Percentiles rank a stretch among this genome's conserved stretches.
phyloP scores from a whole-genome alignment of 2,113 vertebrate species.

The Apistogramma diplotaenia region DNA sequence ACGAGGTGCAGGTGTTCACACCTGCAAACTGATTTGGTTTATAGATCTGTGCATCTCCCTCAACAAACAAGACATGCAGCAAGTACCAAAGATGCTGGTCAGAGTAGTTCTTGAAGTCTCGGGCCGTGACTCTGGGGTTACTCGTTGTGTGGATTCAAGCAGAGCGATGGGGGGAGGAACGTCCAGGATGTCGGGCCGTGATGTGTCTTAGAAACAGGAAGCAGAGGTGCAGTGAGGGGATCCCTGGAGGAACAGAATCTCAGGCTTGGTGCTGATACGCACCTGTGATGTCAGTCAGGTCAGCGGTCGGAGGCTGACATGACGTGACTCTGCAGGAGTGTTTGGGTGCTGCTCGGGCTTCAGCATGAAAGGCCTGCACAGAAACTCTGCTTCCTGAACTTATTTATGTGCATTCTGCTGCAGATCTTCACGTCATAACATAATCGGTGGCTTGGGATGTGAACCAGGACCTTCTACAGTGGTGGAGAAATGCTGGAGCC shows the following conservation, averaged over 20 bases:
- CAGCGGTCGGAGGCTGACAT: fast-evolving
- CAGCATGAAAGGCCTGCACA: not conserved
- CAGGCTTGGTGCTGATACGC: not conserved
- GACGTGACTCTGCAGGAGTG: not conserved
- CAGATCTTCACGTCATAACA: fast-evolving
- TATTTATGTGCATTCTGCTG: not conserved
- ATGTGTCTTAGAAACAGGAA: not conserved
- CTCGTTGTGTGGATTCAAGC: not conserved
- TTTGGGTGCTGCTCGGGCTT: too few species aligned
- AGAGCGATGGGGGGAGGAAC: fast-evolving
- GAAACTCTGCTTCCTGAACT: too few species aligned
- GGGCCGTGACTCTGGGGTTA: not conserved
- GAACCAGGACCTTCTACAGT: not conserved
- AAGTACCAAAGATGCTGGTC: not conserved
- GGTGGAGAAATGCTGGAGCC: too few species aligned
- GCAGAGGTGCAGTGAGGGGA: not conserved
- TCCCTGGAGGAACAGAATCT: not conserved
- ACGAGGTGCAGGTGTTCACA: too few species aligned
- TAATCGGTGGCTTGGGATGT: not conserved
- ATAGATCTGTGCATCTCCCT: too few species aligned
- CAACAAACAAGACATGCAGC: not conserved
- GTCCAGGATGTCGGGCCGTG: not conserved
- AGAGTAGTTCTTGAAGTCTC: not conserved
- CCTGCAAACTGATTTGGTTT: too few species aligned
- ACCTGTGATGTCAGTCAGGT: not conserved